Base-by-base conservation (phyloP, 2,888 invertebrate genomes). In the Coecobrya sp. region DNA sequence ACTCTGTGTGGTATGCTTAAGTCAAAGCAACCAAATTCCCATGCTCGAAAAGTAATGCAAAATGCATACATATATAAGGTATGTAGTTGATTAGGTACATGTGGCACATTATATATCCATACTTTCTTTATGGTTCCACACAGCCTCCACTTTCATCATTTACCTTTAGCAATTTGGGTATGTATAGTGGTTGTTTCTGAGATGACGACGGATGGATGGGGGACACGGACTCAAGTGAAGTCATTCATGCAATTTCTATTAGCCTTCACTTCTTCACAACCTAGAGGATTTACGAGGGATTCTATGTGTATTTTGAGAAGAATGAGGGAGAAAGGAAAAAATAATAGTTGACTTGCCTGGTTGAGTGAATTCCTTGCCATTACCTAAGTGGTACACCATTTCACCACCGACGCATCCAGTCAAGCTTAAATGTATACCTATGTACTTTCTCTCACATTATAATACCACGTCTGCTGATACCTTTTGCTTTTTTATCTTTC, bases 201-300 rank as follows among this genome's bases (percentile, higher is more conserved):
- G 68, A 85, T 49, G 52, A 55, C 85, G 70, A 87, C 70, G 62
- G 79, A 30, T 65, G 68, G 87, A 89, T 93, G 86, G 59, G 76
- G 76, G 84, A 92, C 92, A 84, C 49, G 62, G 76, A 73, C 52
- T 85, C 73, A 42, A 82, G 88, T 88, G 88, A 88, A 92, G 85
- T 92, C 88, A 88, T 92, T 92, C 88, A 92, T 92, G 88, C 92
- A 92, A 92, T 92, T 92, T 92, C 92, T 92, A 92, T 92, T 92
- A 92, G 88, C 88, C 82, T 68, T 88, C 76, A 84, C 92, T 88
- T 88, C 79, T 81, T 55, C 52, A 27, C 84, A 92, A 92, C 79
- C 88, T 85, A 84, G 68, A 87, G 86, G 91, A 86, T 86, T 91
- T 91, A 68, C 55, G 73, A 68, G 27, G 87, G 85, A 85, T 82